Percentiles rank a stretch among this genome's conserved stretches.
Evolutionary conservation across 1,140 invertebrate genomes (phyloP).

Genomic region (Galleria mellonella): DNA sequence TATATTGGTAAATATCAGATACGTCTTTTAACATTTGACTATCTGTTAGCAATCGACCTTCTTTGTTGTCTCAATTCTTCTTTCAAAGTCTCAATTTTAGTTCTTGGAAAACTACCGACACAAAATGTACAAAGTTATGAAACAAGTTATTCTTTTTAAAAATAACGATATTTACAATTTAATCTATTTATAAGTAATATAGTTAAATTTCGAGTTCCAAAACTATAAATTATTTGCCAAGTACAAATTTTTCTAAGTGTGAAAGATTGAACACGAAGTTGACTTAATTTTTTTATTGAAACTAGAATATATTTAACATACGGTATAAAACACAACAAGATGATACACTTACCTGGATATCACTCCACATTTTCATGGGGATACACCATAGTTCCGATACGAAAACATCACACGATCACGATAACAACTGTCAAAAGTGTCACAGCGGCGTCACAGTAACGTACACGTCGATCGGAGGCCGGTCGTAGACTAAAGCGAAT

Average conservation of each 20-base stretch:
- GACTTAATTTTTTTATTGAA: no score
- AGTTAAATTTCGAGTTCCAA: background rate
- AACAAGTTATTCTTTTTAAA: background rate
- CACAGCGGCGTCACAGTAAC: slow-evolving; percentile 58
- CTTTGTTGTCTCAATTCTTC: no score
- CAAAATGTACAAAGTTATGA: slow-evolving; percentile 1
- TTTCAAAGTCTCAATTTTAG: no score
- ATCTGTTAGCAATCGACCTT: no score
- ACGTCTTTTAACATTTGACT: no score
- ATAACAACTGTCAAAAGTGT: slow-evolving; percentile 71
- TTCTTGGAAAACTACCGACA: background rate
- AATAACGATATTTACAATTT: background rate
- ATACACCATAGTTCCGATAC: slow-evolving; percentile 73
- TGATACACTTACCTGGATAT: slow-evolving; percentile 60
- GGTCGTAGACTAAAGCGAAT: slow-evolving; percentile 54
- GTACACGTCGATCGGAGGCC: slow-evolving; percentile 40
- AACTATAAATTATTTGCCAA: background rate
- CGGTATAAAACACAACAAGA: background rate
- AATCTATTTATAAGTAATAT: background rate
- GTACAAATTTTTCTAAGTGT: background rate
- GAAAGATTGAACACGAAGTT: no score
- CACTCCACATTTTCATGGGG: slow-evolving; percentile 73
- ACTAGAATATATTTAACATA: no score
- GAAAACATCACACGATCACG: slow-evolving; percentile 71
- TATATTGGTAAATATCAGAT: no score